Conservation (phyloP, 1,140 invertebrate species). For the Caenorhabditis briggsae region DNA sequence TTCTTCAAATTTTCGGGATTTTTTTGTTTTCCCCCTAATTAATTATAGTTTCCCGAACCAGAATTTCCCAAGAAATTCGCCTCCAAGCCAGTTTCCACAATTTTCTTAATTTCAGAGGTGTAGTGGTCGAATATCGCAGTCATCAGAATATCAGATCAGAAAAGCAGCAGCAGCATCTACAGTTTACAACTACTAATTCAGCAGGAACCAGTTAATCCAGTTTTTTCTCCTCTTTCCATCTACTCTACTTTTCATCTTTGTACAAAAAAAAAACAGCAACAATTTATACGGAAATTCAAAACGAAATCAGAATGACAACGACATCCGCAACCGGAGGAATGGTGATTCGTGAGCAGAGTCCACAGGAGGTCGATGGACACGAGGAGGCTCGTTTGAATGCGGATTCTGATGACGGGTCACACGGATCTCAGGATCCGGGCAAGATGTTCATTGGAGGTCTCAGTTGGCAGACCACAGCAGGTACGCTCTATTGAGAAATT, state of each 20-base stretch:
- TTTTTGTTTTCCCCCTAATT: no score
- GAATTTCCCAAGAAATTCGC: no score
- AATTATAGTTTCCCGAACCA: no score
- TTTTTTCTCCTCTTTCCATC: neutral
- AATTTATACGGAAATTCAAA: neutral
- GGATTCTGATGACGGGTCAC: constrained; percentile 64
- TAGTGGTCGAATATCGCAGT: constrained; percentile 40
- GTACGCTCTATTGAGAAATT: constrained; percentile 81
- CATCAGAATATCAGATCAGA: neutral
- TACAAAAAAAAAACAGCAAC: neutral
- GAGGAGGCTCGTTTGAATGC: constrained; percentile 62
- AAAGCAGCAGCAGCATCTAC: constrained; percentile 6
- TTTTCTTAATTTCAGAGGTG: constrained; percentile 30
- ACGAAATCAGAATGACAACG: constrained; percentile 1
- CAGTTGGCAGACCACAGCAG: constrained; percentile 99
- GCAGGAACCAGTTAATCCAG: constrained; percentile 17
- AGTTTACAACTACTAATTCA: constrained; percentile 4
- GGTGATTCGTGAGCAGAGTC: constrained; percentile 29
- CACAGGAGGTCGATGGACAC: constrained; percentile 23
- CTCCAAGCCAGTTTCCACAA: no score
- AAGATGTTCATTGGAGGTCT: constrained; percentile 99
- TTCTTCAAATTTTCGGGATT: no score
- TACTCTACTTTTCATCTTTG: neutral
- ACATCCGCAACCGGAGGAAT: constrained; percentile 30
- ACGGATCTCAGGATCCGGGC: constrained; percentile 70